Evolutionary conservation across 2,888 invertebrate species (phyloP).

Genomic region (Rutpela maculata): DNA sequence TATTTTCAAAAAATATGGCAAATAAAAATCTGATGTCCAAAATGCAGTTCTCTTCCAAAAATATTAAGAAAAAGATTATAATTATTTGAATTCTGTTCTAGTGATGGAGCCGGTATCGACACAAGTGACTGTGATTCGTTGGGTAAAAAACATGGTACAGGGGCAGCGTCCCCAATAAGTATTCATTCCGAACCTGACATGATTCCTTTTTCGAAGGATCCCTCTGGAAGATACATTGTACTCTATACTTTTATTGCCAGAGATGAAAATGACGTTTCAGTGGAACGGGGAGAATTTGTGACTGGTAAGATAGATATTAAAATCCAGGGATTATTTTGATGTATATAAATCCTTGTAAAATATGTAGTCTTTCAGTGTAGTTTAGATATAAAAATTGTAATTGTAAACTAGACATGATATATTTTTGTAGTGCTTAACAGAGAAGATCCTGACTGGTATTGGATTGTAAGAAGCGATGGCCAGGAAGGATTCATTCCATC

Average conservation of each 20-base stretch:
- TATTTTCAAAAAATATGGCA: too few relatives aligned
- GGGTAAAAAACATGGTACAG: constrained; percentile 76
- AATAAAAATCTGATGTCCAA: too few relatives aligned
- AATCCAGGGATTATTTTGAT: too few relatives aligned
- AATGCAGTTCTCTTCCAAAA: not conserved
- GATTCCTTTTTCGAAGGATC: constrained; percentile 85
- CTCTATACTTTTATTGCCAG: constrained; percentile 94
- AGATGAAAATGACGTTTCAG: constrained; percentile 95
- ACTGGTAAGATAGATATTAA: constrained; percentile 76
- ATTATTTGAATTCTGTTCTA: constrained; percentile 31
- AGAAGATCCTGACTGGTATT: constrained; percentile 97
- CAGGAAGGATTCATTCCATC: constrained; percentile 97
- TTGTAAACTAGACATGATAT: not conserved
- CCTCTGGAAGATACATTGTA: constrained; percentile 93
- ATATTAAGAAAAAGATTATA: not conserved
- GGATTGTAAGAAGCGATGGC: constrained; percentile 94
- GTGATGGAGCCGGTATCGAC: constrained; percentile 73
- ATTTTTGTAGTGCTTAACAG: constrained; percentile 85
- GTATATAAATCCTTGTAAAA: too few relatives aligned
- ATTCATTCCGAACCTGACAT: constrained; percentile 78
- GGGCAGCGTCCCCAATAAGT: constrained; percentile 74
- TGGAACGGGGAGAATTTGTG: constrained; percentile 96
- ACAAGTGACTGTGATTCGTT: constrained; percentile 80
- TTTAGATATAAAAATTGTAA: not conserved
- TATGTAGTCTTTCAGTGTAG: not conserved